A percentile compares a stretch with the other conserved stretches of the same genome.
Evolutionary conservation across 1,140 invertebrate genomes (phyloP).

Genomic region (Drosophila kohkoa): DNA sequence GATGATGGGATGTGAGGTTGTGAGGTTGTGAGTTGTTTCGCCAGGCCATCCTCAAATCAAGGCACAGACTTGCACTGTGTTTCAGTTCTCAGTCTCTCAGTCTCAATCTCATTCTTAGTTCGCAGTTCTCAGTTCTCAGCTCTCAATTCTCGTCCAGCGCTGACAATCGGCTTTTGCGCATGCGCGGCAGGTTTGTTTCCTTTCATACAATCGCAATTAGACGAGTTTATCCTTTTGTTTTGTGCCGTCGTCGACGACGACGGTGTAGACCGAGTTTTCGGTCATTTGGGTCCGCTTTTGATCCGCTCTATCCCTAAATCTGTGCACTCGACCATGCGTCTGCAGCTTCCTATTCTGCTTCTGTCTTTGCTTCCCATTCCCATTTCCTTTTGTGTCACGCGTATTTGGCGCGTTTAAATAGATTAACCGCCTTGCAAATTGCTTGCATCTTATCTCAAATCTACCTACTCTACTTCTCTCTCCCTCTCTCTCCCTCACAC

Average conservation of each 20-base stretch:
- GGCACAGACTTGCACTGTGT: conserved; percentile 1
- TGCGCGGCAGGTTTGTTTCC: conserved; percentile 54
- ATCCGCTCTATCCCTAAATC: conserved; percentile 82
- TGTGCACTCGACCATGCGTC: conserved; percentile 73
- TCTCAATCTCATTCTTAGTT: conserved; percentile 17
- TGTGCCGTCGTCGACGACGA: conserved; percentile 6
- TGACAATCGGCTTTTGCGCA: conserved; percentile 62
- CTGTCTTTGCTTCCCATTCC: conserved; percentile 1
- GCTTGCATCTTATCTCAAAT: conserved; percentile 68
- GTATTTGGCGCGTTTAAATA: conserved; percentile 84
- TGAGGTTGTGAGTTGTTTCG: conserved; percentile 45
- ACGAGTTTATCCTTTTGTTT: conserved; percentile 74
- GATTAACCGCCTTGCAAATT: conserved; percentile 84
- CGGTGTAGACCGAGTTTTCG: conserved; percentile 64
- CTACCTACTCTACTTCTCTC: conserved; percentile 23
- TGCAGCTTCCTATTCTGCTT: conserved; percentile 24
- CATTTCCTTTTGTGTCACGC: conserved; percentile 69
- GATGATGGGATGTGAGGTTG: conserved; percentile 32
- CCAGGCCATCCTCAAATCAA: conserved; percentile 19
- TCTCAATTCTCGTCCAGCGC: conserved; percentile 15
- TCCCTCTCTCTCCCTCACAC: background rate
- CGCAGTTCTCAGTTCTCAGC: conserved; percentile 6
- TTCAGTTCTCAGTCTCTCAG: conserved; percentile 1
- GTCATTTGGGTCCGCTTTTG: conserved; percentile 54
- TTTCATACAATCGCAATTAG: conserved; percentile 79